A percentile compares a stretch with the other conserved stretches of the same genome.
phyloP scores from a whole-genome alignment of 2,888 invertebrate species.

The Scaptomyza tumidula region DNA sequence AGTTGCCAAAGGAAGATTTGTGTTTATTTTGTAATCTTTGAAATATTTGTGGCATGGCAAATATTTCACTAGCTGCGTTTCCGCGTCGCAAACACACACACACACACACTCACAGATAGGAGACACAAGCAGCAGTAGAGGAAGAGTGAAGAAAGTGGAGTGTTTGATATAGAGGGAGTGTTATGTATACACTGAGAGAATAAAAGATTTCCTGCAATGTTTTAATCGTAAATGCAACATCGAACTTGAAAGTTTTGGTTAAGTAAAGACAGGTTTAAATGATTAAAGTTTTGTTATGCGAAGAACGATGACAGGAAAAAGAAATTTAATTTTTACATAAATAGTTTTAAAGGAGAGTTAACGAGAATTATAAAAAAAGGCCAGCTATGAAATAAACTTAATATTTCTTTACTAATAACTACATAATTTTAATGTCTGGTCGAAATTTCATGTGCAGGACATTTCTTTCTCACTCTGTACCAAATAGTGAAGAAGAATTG shows the following conservation, averaged over 20 bases:
- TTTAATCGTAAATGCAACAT: too few species aligned
- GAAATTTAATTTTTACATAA: too few species aligned
- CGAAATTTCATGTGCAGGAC: neutral
- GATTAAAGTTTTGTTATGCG: too few species aligned
- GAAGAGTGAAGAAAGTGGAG: conserved; percentile 2
- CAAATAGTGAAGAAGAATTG: conserved; percentile 18
- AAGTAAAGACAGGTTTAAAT: too few species aligned
- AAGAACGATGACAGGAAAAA: too few species aligned
- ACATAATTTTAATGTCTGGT: neutral
- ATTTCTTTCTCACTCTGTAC: neutral
- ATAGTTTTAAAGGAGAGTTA: too few species aligned
- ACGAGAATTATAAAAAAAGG: too few species aligned
- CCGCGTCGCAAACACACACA: conserved; percentile 50
- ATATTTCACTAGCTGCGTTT: conserved; percentile 71
- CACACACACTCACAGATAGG: neutral
- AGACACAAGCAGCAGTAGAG: neutral
- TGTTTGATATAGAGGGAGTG: neutral
- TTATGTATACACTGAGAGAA: conserved; percentile 1
- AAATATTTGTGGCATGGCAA: conserved; percentile 80
- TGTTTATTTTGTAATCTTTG: conserved; percentile 79
- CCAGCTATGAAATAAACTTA: too few species aligned
- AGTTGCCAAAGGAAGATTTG: conserved; percentile 63
- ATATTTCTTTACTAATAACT: too few species aligned
- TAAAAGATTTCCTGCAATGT: too few species aligned
- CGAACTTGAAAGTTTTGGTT: too few species aligned